Evolutionary conservation across 2,888 invertebrate species (phyloP).

Genomic region (Mythimna pallens): DNA sequence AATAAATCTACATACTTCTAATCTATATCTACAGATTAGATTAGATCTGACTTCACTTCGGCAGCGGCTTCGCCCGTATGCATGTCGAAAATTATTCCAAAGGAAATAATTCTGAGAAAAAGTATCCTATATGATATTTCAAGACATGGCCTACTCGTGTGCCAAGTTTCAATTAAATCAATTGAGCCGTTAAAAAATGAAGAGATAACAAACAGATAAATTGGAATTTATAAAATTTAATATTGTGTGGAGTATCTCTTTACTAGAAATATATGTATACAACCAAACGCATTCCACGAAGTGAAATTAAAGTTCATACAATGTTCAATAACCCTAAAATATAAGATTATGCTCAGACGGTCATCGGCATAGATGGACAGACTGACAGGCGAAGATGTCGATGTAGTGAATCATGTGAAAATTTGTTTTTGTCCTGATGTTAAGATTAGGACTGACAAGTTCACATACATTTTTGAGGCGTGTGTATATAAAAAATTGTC

Average conservation of each 20-base stretch:
- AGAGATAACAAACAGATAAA: too few species aligned
- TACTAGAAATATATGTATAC: neutral
- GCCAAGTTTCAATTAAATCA: too few species aligned
- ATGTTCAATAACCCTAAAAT: constrained; percentile 19
- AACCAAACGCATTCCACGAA: neutral
- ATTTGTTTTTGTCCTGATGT: constrained; percentile 17
- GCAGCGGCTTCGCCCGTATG: too few species aligned
- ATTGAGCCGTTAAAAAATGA: too few species aligned
- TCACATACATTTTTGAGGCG: constrained; percentile 15
- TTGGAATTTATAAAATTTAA: too few species aligned
- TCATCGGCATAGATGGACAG: constrained; percentile 10
- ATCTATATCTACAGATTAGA: too few species aligned
- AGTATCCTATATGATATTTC: too few species aligned
- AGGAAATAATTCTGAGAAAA: too few species aligned
- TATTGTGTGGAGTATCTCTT: too few species aligned
- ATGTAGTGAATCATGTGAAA: constrained; percentile 22
- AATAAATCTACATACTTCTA: neutral
- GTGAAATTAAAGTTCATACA: neutral
- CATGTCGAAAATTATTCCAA: too few species aligned
- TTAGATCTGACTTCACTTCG: too few species aligned
- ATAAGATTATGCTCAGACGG: constrained; percentile 5
- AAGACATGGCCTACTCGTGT: too few species aligned
- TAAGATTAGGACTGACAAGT: constrained; percentile 28
- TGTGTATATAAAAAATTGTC: neutral
- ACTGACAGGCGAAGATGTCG: constrained; percentile 2